Evolutionary conservation across 2,888 invertebrate genomes (phyloP).

Genomic region (Malthinus seriepunctatus): DNA sequence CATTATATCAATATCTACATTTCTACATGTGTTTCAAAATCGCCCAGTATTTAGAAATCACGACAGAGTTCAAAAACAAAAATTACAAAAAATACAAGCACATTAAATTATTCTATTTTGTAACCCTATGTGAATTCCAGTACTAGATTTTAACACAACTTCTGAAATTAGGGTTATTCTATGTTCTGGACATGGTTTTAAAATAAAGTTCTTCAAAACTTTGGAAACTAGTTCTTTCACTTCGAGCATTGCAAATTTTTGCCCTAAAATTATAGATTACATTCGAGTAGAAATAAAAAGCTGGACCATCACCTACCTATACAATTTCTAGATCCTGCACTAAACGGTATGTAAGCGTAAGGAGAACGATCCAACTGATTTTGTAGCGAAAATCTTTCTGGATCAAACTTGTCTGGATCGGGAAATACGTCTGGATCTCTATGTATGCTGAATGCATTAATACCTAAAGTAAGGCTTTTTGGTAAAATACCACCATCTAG

Average conservation of each 20-base stretch:
- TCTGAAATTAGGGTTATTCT: constrained; percentile 55
- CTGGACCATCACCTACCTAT: too few relatives aligned
- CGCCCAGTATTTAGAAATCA: too few relatives aligned
- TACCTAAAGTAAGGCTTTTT: constrained; percentile 17
- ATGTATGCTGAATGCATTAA: constrained; percentile 41
- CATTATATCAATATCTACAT: too few relatives aligned
- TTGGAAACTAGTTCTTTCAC: constrained; percentile 57
- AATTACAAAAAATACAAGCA: too few relatives aligned
- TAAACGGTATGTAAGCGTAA: too few relatives aligned
- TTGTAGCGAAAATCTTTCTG: too few relatives aligned
- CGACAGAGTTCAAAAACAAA: too few relatives aligned
- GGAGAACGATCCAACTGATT: too few relatives aligned
- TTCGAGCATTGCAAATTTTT: constrained; percentile 58
- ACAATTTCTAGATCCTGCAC: too few relatives aligned
- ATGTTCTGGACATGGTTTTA: constrained; percentile 42
- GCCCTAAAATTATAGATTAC: constrained; percentile 40
- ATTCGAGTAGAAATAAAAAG: too few relatives aligned
- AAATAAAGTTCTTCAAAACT: constrained; percentile 55
- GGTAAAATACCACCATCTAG: constrained; percentile 10
- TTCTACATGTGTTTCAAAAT: too few relatives aligned
- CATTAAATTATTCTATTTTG: neutral
- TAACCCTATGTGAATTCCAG: constrained; percentile 46
- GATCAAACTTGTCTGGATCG: too few relatives aligned
- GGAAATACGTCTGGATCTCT: constrained; percentile 52
- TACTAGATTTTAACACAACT: constrained; percentile 56